Evolutionary conservation across 2,888 invertebrate genomes (phyloP), one percentile per base, ranked within the genome.

Genomic region (Yponomeuta malinellus): DNA sequence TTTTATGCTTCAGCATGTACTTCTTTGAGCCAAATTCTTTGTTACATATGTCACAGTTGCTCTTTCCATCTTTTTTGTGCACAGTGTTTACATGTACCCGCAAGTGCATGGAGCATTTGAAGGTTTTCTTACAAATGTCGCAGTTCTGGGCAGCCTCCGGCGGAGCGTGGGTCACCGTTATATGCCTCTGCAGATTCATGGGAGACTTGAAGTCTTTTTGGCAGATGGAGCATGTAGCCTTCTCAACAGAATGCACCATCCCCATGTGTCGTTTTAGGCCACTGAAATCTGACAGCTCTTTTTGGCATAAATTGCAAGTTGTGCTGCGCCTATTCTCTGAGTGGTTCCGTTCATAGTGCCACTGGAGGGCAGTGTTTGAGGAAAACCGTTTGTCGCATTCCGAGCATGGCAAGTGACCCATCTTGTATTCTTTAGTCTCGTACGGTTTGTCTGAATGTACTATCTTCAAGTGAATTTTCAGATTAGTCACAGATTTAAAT

Each of bases 141-240:
- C 83, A 83, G 0, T 71, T 75, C 10, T 77, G 74, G 0, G 74
- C 77, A 0, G 80, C 79, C 73, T 82, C 81, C 0, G 82, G 81
- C 0, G 83, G 81, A 0, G 83, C 83, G 66, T 83, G 83, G 0
- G 83, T 83, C 0, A 82, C 77, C 48, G 76, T 72, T 0, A 83
- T 77, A 52, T 83, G 83, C 52, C 79, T 76, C 59, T 80, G 79
- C 0, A 82, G 70, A 48, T 79, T 78, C 15, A 79, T 72, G 0
- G 73, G 73, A 0, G 81, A 79, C 67, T 80, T 81, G 43, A 81
- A 83, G 12, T 75, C 77, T 63, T 83, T 83, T 0, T 72, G 70
- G 71, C 83, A 83, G 23, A 82, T 76, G 29, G 74, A 72, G 37
- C 83, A 82, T 0, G 74, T 74, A 0, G 78, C 78, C 0, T 75